phyloP scores from a whole-genome alignment of 2,113 vertebrate species.

The Odontophorus gujanensis region DNA sequence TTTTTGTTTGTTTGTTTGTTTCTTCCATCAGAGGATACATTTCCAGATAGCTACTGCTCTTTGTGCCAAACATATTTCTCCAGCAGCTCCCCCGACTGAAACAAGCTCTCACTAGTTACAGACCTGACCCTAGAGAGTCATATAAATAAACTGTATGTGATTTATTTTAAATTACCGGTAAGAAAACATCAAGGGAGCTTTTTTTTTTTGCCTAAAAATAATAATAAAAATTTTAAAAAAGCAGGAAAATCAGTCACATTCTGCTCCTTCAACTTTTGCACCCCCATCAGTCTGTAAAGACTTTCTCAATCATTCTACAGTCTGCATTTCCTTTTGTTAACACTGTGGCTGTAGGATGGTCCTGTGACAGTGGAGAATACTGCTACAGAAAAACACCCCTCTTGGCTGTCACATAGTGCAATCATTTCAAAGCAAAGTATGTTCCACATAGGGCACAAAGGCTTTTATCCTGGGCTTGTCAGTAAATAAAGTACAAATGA shows the following conservation, averaged over 20 bases:
- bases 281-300: neutral
- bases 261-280: neutral
- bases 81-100: neutral
- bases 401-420: neutral
- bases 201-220: neutral
- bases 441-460: neutral
- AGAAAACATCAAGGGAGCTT: neutral
- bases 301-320: neutral
- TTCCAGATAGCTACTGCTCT: slow-evolving; percentile 16
- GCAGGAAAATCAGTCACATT: neutral
- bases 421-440: neutral
- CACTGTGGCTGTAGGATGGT: neutral
- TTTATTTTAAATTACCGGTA: neutral
- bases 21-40: slow-evolving; percentile 4
- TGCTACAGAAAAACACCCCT: neutral
- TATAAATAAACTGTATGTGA: neutral
- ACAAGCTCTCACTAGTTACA: neutral
- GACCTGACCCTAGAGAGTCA: neutral
- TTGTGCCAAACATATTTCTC: neutral
- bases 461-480: neutral
- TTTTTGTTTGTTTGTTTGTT: neutral
- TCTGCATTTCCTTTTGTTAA: neutral
- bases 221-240: neutral
- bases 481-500: neutral
- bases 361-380: fast-evolving